phyloP scores from a whole-genome alignment of 2,888 invertebrate genomes.

The Plemyria rubiginata region DNA sequence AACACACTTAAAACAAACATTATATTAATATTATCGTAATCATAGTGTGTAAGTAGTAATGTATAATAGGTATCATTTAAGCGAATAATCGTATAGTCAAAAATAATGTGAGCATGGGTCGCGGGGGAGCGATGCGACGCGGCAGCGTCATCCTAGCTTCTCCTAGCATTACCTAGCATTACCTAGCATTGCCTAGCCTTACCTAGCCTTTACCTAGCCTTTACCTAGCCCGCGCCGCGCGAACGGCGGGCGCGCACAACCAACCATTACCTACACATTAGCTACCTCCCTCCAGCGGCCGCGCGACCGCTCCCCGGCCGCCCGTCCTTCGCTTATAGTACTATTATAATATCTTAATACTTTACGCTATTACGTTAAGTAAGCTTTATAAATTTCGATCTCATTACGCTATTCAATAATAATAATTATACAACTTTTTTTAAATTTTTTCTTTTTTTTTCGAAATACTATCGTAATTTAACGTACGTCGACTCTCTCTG shows the following conservation, averaged over 20 bases:
- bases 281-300: conserved; percentile 57
- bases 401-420: conserved; percentile 82
- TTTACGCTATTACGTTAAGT: conserved; percentile 84
- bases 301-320: conserved; percentile 46
- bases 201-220: conserved; percentile 1
- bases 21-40: conserved; percentile 85
- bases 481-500: conserved; percentile 81
- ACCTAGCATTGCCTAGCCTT: conserved; percentile 1
- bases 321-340: conserved; percentile 75
- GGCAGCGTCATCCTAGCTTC: conserved; percentile 33
- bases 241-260: conserved; percentile 6
- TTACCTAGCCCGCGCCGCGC: background rate
- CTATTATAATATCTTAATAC: conserved; percentile 83
- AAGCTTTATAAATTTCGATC: conserved; percentile 85
- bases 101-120: conserved; percentile 81
- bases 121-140: conserved; percentile 67
- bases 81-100: conserved; percentile 84
- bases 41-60: conserved; percentile 82
- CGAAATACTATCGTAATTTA: conserved; percentile 80
- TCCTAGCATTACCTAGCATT: conserved; percentile 5
- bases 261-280: conserved; percentile 53
- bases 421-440: conserved; percentile 85
- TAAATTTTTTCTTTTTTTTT: conserved; percentile 82
- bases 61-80: conserved; percentile 83
- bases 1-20: conserved; percentile 85